These are phyloP conservation scores for Tetramorium parvispinum DNA, from an alignment of 1,140 invertebrate species.

Conservation along the genomic window DNA sequence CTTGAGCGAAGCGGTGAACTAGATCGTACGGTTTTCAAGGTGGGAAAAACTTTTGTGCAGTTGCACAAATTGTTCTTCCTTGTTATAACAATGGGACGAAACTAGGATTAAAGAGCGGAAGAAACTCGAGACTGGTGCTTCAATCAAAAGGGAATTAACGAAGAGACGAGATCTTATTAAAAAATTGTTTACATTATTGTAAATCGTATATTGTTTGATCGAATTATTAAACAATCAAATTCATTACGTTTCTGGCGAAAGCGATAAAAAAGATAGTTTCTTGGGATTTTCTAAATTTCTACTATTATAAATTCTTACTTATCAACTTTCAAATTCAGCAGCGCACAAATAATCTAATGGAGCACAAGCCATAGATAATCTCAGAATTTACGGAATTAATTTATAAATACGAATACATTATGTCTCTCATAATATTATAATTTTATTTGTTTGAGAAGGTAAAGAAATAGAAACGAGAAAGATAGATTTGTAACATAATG, in stretches of 20 bases:
- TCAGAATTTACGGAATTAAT: neutral
- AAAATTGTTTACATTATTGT: neutral
- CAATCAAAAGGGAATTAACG: neutral
- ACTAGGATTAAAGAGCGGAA: neutral
- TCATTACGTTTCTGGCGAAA: neutral
- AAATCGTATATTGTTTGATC: neutral
- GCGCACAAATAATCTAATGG: neutral
- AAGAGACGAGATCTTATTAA: neutral
- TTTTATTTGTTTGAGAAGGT: neutral
- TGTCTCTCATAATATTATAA: neutral
- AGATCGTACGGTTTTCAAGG: conserved; percentile 7
- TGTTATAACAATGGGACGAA: neutral
- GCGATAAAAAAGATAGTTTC: neutral
- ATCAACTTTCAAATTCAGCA: neutral
- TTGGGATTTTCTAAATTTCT: neutral
- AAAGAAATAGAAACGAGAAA: neutral
- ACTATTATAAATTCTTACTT: neutral
- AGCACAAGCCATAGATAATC: neutral
- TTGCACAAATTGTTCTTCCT: neutral
- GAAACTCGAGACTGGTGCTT: neutral
- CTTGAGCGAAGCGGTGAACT: neutral
- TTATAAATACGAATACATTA: neutral
- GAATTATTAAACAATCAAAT: neutral
- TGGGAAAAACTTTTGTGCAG: conserved; percentile 15
- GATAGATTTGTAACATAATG: neutral